Conservation (phyloP, 2,888 invertebrate genomes). For the Aphidius colemani region DNA sequence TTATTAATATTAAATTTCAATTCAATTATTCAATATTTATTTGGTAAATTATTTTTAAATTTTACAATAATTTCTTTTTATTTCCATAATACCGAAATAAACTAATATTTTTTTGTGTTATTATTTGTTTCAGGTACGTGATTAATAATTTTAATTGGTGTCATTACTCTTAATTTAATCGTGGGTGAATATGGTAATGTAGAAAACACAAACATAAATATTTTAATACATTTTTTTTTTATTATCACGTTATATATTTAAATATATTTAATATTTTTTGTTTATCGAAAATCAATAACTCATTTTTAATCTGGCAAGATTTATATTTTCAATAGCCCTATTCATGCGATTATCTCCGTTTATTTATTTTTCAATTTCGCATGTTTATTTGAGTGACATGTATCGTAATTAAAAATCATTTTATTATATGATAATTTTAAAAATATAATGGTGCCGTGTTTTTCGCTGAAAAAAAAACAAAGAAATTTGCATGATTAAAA, state of each 20-base stretch:
- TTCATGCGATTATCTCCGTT: background rate
- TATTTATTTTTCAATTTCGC: slow-evolving; percentile 4
- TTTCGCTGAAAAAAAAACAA: background rate
- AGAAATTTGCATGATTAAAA: background rate
- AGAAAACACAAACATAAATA: no score
- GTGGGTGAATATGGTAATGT: no score
- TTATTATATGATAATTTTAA: background rate
- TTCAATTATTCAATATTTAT: no score
- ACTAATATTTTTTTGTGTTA: slow-evolving; percentile 5
- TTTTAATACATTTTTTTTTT: no score
- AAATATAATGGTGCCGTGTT: background rate
- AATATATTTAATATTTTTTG: slow-evolving; percentile 15
- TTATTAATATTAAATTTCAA: no score
- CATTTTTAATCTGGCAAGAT: background rate
- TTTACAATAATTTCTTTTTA: no score
- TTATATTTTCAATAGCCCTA: background rate
- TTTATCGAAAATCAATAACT: slow-evolving; percentile 13
- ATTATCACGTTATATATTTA: slow-evolving; percentile 17
- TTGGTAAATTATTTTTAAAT: no score
- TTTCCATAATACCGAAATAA: background rate
- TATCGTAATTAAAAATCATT: slow-evolving; percentile 12
- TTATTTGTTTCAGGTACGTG: slow-evolving; percentile 21
- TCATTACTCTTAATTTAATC: background rate
- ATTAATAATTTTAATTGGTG: background rate
- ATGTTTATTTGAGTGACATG: background rate